These are phyloP conservation scores for Mus caroli DNA, from an alignment of 2,797 vertebrate genomes.

Conservation along the genomic window DNA sequence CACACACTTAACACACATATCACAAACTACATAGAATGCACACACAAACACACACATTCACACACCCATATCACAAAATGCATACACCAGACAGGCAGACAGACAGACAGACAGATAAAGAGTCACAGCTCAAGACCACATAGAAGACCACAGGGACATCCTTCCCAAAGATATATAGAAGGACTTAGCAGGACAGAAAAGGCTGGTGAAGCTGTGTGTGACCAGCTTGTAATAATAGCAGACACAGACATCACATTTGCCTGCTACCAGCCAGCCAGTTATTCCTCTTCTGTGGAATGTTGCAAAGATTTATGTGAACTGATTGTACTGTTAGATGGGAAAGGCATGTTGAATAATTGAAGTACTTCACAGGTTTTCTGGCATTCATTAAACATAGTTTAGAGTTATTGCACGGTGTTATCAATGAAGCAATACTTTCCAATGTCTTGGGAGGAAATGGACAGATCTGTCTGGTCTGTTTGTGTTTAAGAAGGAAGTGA, in stretches of 20 bases:
- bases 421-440: conserved; percentile 23
- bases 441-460: neutral
- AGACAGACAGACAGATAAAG: too few relatives aligned
- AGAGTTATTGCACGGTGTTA: neutral
- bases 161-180: neutral
- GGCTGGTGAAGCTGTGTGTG: neutral
- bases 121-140: too few relatives aligned
- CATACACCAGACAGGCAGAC: too few relatives aligned
- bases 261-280: neutral
- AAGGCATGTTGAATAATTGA: neutral
- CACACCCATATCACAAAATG: neutral
- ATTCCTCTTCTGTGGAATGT: neutral
- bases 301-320: neutral
- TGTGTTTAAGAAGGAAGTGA: neutral
- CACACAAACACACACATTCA: neutral
- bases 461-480: neutral
- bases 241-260: neutral
- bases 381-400: neutral
- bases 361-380: conserved; percentile 20
- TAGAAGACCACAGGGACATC: neutral
- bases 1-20: too few relatives aligned
- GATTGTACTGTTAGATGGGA: neutral
- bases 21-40: too few relatives aligned
- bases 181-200: neutral
- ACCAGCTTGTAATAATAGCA: neutral